Percentiles rank a stretch among this genome's conserved stretches.
Evolutionary conservation across 2,797 vertebrate species (phyloP).

Genomic region (Champsocephalus esox): DNA sequence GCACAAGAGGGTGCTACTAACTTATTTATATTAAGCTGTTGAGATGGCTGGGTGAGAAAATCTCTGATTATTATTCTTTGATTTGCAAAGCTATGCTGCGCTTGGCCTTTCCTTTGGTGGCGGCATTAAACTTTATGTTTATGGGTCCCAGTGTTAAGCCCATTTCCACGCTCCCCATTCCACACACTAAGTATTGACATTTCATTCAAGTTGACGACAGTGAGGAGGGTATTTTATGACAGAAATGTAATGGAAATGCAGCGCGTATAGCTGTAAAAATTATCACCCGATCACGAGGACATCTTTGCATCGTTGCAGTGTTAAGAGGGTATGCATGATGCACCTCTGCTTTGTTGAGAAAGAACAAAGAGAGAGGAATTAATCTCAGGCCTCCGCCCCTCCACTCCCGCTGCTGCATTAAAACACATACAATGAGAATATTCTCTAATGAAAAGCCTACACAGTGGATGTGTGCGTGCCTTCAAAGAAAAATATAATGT

Average conservation of each 20-base stretch:
- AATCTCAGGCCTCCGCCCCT: constrained; percentile 54
- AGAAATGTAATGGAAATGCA: constrained; percentile 74
- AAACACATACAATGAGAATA: constrained; percentile 63
- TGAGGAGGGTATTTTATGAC: constrained; percentile 72
- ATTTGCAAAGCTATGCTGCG: constrained; percentile 71
- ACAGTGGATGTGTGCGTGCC: constrained; percentile 3
- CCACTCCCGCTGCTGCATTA: constrained; percentile 48
- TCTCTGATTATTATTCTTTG: constrained; percentile 79
- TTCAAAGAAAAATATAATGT: constrained; percentile 61
- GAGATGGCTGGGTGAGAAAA: constrained; percentile 66
- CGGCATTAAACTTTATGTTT: constrained; percentile 81
- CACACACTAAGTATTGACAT: constrained; percentile 80
- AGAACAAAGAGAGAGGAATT: constrained; percentile 73
- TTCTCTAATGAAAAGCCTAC: constrained; percentile 57
- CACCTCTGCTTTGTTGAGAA: constrained; percentile 72
- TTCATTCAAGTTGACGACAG: constrained; percentile 79
- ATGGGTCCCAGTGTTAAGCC: constrained; percentile 78
- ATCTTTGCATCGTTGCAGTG: constrained; percentile 72
- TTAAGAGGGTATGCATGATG: constrained; percentile 71
- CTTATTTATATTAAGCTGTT: constrained; percentile 76
- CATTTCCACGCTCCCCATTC: constrained; percentile 81
- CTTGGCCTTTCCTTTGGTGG: constrained; percentile 72
- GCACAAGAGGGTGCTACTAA: constrained; percentile 57
- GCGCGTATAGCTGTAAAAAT: constrained; percentile 67
- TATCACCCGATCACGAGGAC: constrained; percentile 78